Evolutionary conservation across 2,797 vertebrate genomes (phyloP).

Genomic region (Salarias fasciatus): DNA sequence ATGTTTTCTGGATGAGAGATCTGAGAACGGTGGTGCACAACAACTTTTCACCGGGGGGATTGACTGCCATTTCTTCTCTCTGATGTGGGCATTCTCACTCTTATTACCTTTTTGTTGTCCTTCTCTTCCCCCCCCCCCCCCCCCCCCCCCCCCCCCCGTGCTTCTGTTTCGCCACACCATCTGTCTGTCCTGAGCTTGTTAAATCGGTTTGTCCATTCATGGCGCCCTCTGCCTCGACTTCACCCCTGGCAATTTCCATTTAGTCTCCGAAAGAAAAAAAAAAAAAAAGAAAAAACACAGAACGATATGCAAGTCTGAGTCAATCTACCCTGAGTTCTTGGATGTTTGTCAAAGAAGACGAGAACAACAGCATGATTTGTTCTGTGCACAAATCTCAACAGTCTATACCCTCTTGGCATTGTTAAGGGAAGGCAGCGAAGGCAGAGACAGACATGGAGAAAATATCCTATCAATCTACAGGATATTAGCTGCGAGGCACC

Average conservation of each 20-base stretch:
- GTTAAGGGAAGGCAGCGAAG: slow-evolving; percentile 65
- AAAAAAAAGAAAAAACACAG: slow-evolving; percentile 47
- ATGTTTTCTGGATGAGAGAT: slow-evolving; percentile 65
- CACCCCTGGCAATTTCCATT: slow-evolving; percentile 67
- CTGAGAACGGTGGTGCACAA: slow-evolving; percentile 51
- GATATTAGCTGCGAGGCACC: slow-evolving; percentile 77
- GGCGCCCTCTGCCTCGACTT: slow-evolving; percentile 47
- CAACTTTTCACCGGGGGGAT: slow-evolving; percentile 59
- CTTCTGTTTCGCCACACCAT: slow-evolving; percentile 52
- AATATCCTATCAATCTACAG: slow-evolving; percentile 77
- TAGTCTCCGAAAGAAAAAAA: slow-evolving; percentile 45
- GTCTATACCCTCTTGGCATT: slow-evolving; percentile 71
- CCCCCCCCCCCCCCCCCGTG: background rate
- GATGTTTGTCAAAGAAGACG: slow-evolving; percentile 68
- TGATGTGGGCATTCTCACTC: slow-evolving; percentile 54
- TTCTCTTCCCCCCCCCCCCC: background rate
- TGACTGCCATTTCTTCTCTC: slow-evolving; percentile 47
- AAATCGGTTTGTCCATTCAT: slow-evolving; percentile 56
- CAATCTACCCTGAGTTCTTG: slow-evolving; percentile 61
- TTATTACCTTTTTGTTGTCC: slow-evolving; percentile 44
- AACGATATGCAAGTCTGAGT: slow-evolving; percentile 68
- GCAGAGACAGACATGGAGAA: slow-evolving; percentile 67
- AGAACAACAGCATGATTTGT: slow-evolving; percentile 65
- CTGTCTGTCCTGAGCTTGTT: slow-evolving; percentile 65
- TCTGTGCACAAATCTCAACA: slow-evolving; percentile 59